Base-by-base conservation (phyloP, 2,113 vertebrate genomes). In the Phyllostomus hastatus region DNA sequence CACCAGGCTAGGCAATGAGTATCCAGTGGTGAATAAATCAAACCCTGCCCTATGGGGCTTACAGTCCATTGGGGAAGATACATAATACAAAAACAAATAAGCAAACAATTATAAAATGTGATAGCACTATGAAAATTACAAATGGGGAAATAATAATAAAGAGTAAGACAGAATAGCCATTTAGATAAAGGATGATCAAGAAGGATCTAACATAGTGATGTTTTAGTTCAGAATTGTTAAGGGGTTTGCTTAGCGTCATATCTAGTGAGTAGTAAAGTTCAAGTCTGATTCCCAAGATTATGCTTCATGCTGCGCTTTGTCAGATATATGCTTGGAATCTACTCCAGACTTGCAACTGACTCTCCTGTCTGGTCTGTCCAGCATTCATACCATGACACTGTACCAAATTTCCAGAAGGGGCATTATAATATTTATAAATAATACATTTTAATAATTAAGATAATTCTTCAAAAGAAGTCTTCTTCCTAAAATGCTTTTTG, bases 191-290 rank as follows among this genome's bases (percentile, higher is more conserved):
- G 16, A 79, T 92, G 7, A n/a, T 89, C 73, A 89, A 73, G 64
- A 89, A 86, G 33, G 26, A 12, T 16, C 41, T 85, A 93, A 54
- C n/a, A 11, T 67, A 50, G 26, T 91, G 70, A 75, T 94, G 86
- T 87, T 97, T 90, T 97, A 94, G 38, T 92, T 92, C 43, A 81
- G 41, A 85, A 93, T 82, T 83, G 35, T 66, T 88, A 26, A 80
- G 75, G 48, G 33, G 69, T 88, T 96, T 79, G 46, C 46, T 94
- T 94, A 95, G 48, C 28, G 43, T 95, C 16, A 84, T 28, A 46
- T 95, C 33, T 94, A 91, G 35, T 72, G 86, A 95, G 46, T 72
- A n/a, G 48, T 93, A 64, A 87, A 70, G 38, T 96, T 94, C 69
- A 79, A 72, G 57, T 79, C 43, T 94, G 61, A 95, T 78, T 95